A percentile compares a stretch with the other conserved stretches of the same genome.
phyloP scores from a whole-genome alignment of 1,140 invertebrate species.

The Mycetomoellerius zeteki region DNA sequence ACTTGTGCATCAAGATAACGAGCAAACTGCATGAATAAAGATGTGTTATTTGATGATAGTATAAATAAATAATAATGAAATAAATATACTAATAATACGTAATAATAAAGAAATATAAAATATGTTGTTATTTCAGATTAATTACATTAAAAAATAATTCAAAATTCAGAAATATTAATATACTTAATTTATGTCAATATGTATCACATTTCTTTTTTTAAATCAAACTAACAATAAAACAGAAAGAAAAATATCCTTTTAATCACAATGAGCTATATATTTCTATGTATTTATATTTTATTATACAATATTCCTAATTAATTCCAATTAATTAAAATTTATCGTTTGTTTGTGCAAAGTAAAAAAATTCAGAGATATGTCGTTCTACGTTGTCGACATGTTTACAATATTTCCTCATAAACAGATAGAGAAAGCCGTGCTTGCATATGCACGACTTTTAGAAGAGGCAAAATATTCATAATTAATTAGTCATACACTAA shows the following conservation, averaged over 20 bases:
- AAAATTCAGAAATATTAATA: conserved; percentile 9
- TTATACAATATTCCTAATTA: background rate
- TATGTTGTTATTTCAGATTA: background rate
- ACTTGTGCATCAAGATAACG: background rate
- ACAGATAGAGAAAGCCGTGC: background rate
- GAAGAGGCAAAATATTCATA: conserved; percentile 41
- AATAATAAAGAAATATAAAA: conserved; percentile 3
- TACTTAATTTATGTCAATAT: background rate
- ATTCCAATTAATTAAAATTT: background rate
- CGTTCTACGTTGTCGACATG: background rate
- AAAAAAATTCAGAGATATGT: background rate
- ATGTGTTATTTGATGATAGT: background rate
- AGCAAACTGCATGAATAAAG: background rate
- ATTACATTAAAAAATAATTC: background rate
- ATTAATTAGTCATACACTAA: conserved; percentile 56
- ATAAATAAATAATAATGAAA: background rate
- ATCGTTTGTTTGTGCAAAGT: background rate
- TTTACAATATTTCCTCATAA: conserved; percentile 16
- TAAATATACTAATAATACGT: background rate
- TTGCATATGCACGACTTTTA: conserved; percentile 31
- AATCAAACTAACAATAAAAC: background rate
- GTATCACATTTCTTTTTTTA: background rate
- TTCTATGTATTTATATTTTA: background rate
- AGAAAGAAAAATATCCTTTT: background rate
- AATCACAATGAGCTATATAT: background rate